Conservation (phyloP, 1,140 invertebrate species). For the Cyclina sinensis region DNA sequence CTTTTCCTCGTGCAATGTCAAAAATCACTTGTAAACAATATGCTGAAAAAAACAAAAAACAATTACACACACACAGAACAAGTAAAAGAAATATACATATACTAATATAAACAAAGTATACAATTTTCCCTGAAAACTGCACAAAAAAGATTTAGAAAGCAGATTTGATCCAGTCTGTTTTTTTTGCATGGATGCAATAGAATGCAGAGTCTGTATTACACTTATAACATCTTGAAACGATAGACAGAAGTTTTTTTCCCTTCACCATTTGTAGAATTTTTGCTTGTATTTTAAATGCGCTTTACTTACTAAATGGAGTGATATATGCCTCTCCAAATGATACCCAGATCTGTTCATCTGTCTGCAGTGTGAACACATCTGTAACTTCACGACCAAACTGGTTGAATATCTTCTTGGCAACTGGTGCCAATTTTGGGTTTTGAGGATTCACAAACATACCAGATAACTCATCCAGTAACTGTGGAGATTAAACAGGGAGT, state of each 20-base stretch:
- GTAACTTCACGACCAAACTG: conserved; percentile 81
- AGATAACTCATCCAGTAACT: conserved; percentile 83
- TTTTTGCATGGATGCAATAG: too few relatives aligned
- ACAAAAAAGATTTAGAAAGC: too few relatives aligned
- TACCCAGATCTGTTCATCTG: conserved; percentile 84
- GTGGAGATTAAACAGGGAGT: conserved; percentile 8
- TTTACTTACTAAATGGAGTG: conserved; percentile 83
- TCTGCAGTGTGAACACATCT: conserved; percentile 76
- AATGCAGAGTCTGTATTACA: too few relatives aligned
- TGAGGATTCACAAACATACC: conserved; percentile 70
- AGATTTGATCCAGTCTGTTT: too few relatives aligned
- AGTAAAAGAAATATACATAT: too few relatives aligned
- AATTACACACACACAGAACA: too few relatives aligned
- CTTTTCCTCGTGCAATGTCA: conserved; percentile 76
- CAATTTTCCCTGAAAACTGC: too few relatives aligned
- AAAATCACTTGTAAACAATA: conserved; percentile 80
- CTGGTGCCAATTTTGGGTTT: conserved; percentile 78
- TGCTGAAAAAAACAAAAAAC: conserved; percentile 71
- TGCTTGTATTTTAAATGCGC: too few relatives aligned
- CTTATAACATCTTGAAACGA: too few relatives aligned
- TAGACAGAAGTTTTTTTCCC: too few relatives aligned
- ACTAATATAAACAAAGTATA: too few relatives aligned
- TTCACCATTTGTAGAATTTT: too few relatives aligned
- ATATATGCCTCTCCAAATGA: conserved; percentile 85
- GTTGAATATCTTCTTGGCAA: conserved; percentile 81